Evolutionary conservation across 1,140 invertebrate genomes (phyloP), one percentile per base, ranked within the genome.

Genomic region (Platorchestia sp.): DNA sequence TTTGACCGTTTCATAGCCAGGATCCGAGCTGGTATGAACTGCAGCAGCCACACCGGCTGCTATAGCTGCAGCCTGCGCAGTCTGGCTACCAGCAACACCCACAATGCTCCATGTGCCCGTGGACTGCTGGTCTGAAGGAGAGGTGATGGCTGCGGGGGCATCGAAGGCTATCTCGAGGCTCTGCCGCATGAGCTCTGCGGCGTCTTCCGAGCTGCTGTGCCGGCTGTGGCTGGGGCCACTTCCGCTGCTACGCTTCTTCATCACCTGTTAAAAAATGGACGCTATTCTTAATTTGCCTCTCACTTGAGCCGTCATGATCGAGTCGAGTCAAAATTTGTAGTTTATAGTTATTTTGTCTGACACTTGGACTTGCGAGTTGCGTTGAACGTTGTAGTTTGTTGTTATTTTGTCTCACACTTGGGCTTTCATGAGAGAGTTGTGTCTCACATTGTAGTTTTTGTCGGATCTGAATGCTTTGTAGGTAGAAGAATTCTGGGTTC

Each of bases 181-280:
- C 95, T 96, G 44, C 1, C 91, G 43, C 91, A 93, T 93, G 43
- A 93, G 91, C 45, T 93, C 91, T 16, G 91, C 91, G n/a, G 44
- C 91, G 59, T 95, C 96, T 45, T 96, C 96, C 75, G 95, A 96
- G 45, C 96, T 96, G 95, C 95, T 95, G 42, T 95, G 95, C 0
- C 96, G 96, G 51, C 95, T 95, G 91, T 96, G 96, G 89, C 96
- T 95, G 36, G 95, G 95, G 6, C 96, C 95, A 45, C 95, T 95
- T 45, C 95, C 95, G n/a, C 96, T 96, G 42, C 95, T 95, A 42
- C 95, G 96, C 95, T 96, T 96, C 89, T 96, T 96, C 96, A 96
- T 96, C 43, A 96, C 96, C 96, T 96, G 95, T 6, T 22, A 89
- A 89, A 7, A 75, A 16, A 75, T 14, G n/a, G n/a, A n/a, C n/a